These are phyloP conservation scores for Hypomesus transpacificus DNA, from an alignment of 2,113 vertebrate species.

Conservation along the genomic window DNA sequence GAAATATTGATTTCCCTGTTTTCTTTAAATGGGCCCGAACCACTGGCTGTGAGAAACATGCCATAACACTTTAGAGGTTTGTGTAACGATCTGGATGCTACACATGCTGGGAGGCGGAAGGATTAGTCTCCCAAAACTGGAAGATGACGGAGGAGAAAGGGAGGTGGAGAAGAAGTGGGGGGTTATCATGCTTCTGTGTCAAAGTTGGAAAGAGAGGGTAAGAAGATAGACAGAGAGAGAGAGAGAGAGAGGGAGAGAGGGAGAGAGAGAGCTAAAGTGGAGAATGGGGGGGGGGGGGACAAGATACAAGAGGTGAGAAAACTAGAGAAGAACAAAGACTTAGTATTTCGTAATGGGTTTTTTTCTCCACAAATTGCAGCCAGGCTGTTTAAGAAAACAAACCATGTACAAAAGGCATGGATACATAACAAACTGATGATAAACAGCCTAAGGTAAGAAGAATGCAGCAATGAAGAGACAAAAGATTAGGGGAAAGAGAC, in stretches of 20 bases:
- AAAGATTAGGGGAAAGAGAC: not conserved
- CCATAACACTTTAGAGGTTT: slow-evolving; percentile 47
- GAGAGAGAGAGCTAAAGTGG: no score
- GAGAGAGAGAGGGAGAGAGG: not conserved
- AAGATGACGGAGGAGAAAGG: not conserved
- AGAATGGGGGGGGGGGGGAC: no score
- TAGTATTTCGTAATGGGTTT: no score
- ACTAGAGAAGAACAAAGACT: no score
- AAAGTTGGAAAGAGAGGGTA: slow-evolving; percentile 1
- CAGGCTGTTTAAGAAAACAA: not conserved
- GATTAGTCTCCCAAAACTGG: slow-evolving; percentile 30
- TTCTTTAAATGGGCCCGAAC: slow-evolving; percentile 54
- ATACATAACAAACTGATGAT: not conserved
- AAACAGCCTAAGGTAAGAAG: slow-evolving; percentile 1
- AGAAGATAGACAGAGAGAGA: not conserved
- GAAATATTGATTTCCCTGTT: slow-evolving; percentile 59
- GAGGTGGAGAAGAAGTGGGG: not conserved
- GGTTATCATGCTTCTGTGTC: no score
- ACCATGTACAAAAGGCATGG: not conserved
- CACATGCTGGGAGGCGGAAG: slow-evolving; percentile 38
- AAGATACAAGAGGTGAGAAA: no score
- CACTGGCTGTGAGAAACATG: slow-evolving; percentile 45
- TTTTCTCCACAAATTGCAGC: not conserved
- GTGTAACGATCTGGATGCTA: slow-evolving; percentile 45
- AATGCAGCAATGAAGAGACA: not conserved